A percentile compares a stretch with the other conserved stretches of the same genome.
phyloP scores from a whole-genome alignment of 2,113 vertebrate genomes.

The Periophthalmodon schlosseri region DNA sequence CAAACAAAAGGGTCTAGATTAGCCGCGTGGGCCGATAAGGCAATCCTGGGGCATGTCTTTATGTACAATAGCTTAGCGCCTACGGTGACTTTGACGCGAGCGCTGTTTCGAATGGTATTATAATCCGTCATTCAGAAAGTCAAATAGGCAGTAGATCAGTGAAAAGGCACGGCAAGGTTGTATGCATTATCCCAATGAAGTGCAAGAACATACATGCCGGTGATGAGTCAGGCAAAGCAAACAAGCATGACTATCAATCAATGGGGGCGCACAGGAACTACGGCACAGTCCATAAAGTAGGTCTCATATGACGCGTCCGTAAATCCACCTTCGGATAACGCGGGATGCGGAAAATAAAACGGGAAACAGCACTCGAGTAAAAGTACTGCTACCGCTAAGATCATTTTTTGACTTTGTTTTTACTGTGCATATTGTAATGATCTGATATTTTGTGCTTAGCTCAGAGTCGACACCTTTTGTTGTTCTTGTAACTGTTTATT shows the following conservation, averaged over 20 bases:
- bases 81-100: slow-evolving; percentile 26
- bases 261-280: slow-evolving; percentile 16
- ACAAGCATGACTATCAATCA: slow-evolving; percentile 22
- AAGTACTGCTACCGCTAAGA: background rate
- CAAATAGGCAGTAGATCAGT: slow-evolving; percentile 16
- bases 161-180: slow-evolving; percentile 14
- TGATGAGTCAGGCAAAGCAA: slow-evolving; percentile 25
- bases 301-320: slow-evolving; percentile 26
- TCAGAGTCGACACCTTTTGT: too few species aligned
- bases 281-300: slow-evolving; percentile 25
- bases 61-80: slow-evolving; percentile 18
- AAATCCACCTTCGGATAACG: slow-evolving; percentile 23
- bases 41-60: slow-evolving; percentile 9
- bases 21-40: slow-evolving; percentile 12
- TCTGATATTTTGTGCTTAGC: too few species aligned
- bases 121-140: slow-evolving; percentile 24
- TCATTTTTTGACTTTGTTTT: too few species aligned
- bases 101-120: slow-evolving; percentile 40
- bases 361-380: background rate
- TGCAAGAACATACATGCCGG: slow-evolving; percentile 10
- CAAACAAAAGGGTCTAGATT: slow-evolving; percentile 22
- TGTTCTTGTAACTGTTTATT: too few species aligned
- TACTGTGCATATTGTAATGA: too few species aligned
- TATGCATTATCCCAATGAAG: slow-evolving; percentile 27
- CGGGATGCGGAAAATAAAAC: background rate